These are phyloP conservation scores for Coendou prehensilis DNA, from an alignment of 2,797 vertebrate genomes.

Conservation along the genomic window DNA sequence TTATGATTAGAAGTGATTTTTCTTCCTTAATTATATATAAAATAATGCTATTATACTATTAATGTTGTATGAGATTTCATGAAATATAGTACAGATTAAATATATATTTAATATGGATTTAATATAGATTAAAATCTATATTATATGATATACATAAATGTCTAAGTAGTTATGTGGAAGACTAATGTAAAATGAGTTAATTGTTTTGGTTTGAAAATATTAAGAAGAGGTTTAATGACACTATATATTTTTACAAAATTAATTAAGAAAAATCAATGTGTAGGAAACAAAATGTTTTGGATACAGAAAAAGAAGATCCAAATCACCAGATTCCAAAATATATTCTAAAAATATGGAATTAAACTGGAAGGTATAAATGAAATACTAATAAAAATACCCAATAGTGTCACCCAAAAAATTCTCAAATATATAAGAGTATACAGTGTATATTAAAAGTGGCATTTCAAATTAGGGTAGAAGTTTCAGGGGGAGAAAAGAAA, in stretches of 20 bases:
- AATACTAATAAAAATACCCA: not conserved
- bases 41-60: not conserved
- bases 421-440: not conserved
- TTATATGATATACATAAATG: not conserved
- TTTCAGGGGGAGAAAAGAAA: not conserved
- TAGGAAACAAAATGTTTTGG: slow-evolving; percentile 30
- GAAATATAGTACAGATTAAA: not conserved
- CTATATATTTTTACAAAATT: slow-evolving; percentile 9
- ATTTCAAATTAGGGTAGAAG: slow-evolving; percentile 60
- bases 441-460: not conserved
- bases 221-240: not conserved
- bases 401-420: not conserved
- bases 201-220: slow-evolving; percentile 32
- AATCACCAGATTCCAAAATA: not conserved
- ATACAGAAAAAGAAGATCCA: not conserved
- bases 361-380: not conserved
- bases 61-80: not conserved
- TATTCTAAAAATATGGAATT: slow-evolving; percentile 8
- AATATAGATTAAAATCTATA: not conserved
- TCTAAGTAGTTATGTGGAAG: not conserved
- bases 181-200: not conserved
- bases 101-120: not conserved
- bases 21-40: not conserved
- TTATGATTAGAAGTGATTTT: not conserved
- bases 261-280: not conserved